Evolutionary conservation across 1,140 invertebrate genomes (phyloP).

Genomic region (Sycophila sp.): DNA sequence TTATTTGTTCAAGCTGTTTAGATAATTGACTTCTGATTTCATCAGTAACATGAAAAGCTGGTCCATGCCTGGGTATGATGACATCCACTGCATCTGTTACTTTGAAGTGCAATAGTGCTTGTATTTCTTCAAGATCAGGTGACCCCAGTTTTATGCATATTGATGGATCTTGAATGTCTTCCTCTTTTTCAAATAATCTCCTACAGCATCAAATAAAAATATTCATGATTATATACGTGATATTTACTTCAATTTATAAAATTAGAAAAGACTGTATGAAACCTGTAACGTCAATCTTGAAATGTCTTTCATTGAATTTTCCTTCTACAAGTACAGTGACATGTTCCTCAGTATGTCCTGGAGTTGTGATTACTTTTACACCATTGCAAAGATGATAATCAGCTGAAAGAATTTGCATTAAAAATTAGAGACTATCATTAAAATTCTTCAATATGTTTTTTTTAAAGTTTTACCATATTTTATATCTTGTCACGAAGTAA

Average conservation of each 20-base stretch:
- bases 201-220: constrained; percentile 62
- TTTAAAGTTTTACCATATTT: constrained; percentile 48
- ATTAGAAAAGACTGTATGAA: not conserved
- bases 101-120: constrained; percentile 75
- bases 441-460: constrained; percentile 4
- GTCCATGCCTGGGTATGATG: constrained; percentile 92
- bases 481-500: constrained; percentile 52
- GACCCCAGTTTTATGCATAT: constrained; percentile 82
- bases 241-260: not conserved
- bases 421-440: not conserved
- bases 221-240: constrained; percentile 8
- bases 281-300: constrained; percentile 76
- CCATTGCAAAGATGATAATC: constrained; percentile 70
- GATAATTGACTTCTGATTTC: constrained; percentile 47
- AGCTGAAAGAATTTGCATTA: constrained; percentile 56
- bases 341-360: constrained; percentile 90
- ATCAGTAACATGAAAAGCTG: constrained; percentile 71
- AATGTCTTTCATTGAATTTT: constrained; percentile 58
- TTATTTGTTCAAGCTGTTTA: constrained; percentile 40
- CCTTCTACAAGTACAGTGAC: constrained; percentile 82
- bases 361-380: constrained; percentile 82
- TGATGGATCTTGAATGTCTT: constrained; percentile 79
- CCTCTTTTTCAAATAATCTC: constrained; percentile 88
- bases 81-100: constrained; percentile 79
- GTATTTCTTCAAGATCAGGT: constrained; percentile 76